Evolutionary conservation across 1,140 invertebrate genomes (phyloP).

Genomic region (Triops cancriformis): DNA sequence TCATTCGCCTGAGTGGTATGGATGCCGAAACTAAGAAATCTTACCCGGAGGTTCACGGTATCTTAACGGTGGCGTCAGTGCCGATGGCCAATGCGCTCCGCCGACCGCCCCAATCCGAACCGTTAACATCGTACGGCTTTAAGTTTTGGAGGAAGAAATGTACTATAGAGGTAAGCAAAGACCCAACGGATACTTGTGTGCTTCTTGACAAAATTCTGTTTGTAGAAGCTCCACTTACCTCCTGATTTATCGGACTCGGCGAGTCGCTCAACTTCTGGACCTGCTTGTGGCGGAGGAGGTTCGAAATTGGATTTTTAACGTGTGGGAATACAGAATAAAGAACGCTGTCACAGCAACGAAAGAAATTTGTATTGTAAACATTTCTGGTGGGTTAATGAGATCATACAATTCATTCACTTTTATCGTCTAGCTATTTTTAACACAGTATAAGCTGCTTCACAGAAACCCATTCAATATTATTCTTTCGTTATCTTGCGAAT

Average conservation of each 20-base stretch:
- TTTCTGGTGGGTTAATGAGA: background rate
- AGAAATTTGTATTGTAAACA: slow-evolving; percentile 7
- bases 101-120: background rate
- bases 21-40: background rate
- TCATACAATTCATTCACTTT: background rate
- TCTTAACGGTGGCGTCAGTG: background rate
- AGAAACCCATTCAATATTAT: background rate
- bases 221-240: background rate
- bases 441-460: background rate
- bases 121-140: background rate
- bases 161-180: background rate
- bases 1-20: background rate
- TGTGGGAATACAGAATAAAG: background rate
- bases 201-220: background rate
- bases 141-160: slow-evolving; percentile 6
- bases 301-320: background rate
- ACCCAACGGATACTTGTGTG: background rate
- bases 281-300: background rate
- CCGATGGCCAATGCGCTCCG: background rate
- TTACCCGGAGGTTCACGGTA: background rate
- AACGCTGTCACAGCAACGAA: background rate
- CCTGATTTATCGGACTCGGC: background rate
- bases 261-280: background rate
- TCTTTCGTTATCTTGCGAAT: background rate
- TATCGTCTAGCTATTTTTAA: background rate